Evolutionary conservation across 2,113 vertebrate genomes (phyloP).

Genomic region (Tachysurus vachellii): DNA sequence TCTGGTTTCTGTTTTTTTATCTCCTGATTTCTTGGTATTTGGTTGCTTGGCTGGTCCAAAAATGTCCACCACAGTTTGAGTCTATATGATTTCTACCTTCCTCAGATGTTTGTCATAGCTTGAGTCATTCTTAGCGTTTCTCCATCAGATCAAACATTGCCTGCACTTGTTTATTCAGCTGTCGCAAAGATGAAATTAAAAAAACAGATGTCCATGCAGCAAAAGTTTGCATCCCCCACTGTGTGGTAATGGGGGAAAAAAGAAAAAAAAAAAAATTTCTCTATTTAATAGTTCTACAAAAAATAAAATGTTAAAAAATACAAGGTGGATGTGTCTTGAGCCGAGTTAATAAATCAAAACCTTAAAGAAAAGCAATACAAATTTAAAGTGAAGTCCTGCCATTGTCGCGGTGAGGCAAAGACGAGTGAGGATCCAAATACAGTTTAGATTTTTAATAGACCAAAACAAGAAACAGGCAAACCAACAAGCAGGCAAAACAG

Average conservation of each 20-base stretch:
- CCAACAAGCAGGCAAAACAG: too few relatives aligned
- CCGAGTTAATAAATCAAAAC: not conserved
- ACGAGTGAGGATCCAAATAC: too few relatives aligned
- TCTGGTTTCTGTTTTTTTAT: slow-evolving; percentile 55
- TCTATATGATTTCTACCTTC: not conserved
- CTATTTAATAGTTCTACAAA: not conserved
- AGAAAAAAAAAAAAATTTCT: not conserved
- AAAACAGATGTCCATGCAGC: not conserved
- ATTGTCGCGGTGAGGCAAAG: too few relatives aligned
- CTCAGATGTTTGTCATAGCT: slow-evolving; percentile 5
- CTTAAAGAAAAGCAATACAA: not conserved
- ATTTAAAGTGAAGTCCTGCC: not conserved
- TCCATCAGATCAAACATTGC: not conserved
- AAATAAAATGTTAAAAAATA: not conserved
- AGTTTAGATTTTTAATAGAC: too few relatives aligned
- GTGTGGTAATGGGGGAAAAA: not conserved
- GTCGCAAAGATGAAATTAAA: not conserved
- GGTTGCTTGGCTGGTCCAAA: not conserved
- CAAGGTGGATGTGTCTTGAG: not conserved
- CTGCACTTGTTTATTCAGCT: not conserved
- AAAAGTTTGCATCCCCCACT: not conserved
- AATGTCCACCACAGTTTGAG: not conserved
- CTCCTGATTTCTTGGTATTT: not conserved
- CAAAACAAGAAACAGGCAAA: too few relatives aligned
- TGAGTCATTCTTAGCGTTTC: not conserved